Evolutionary conservation across 1,140 invertebrate genomes (phyloP), one percentile per base, ranked within the genome.

Genomic region (Carposina sasakii): DNA sequence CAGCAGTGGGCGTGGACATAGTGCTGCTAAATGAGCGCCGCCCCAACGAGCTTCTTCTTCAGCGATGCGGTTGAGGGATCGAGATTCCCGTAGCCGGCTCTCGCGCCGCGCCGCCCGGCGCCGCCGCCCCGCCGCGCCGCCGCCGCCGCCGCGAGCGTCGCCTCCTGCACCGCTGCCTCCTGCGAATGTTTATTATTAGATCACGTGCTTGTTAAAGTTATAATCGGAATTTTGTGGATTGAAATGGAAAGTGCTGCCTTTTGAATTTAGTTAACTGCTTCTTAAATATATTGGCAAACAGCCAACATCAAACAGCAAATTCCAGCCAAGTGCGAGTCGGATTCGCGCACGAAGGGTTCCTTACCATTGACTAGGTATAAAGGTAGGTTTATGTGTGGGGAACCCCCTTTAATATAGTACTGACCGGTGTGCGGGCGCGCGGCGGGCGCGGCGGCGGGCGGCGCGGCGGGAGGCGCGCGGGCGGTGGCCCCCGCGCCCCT

Each of bases 401-500:
- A n/a, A n/a, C n/a, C n/a, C n/a, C n/a, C n/a, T n/a, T n/a, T n/a
- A n/a, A n/a, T n/a, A n/a, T n/a, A n/a, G n/a, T n/a, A n/a, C n/a
- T n/a, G n/a, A n/a, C 63, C 42, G 37, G 67, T 61, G 77, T 45
- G 59, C 64, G 64, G 22, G 1, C 69, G 79, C 54, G 45, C 62
- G 69, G 57, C 63, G 52, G 48, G 63, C 52, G 81, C 53, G 57
- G 74, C 63, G 61, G 56, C 61, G 50, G 71, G 93, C 81, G 62
- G 60, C 63, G 70, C 52, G 69, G 74, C 60, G 89, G 71, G 67
- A 15, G 66, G 67, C 89, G 91, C 4, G 61, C 77, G 36, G 87
- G 94, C 13, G 94, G 94, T 4, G 92, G 94, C 1, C 95, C 93
- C 4, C 96, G 95, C 67, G 94, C 93, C 58, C 94, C 94, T 89